A percentile compares a stretch with the other conserved stretches of the same genome.
Conservation (phyloP, 2,888 invertebrate species). For the Dione vanillae region DNA sequence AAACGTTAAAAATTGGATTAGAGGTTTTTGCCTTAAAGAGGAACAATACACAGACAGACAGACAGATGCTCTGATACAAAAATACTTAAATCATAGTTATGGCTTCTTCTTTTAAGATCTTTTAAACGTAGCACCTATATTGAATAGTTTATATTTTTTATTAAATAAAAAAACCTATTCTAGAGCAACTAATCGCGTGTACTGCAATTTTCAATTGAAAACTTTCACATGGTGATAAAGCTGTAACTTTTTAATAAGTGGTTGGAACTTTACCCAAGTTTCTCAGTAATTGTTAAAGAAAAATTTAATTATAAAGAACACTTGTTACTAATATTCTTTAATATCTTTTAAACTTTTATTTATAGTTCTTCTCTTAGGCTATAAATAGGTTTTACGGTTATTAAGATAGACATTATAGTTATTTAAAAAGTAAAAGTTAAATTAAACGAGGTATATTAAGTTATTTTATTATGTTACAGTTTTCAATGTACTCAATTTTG, state of each 20-base stretch:
- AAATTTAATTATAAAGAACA: slow-evolving; percentile 15
- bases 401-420: background rate
- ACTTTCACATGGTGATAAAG: slow-evolving; percentile 15
- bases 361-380: background rate
- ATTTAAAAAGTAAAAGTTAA: background rate
- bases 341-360: slow-evolving; percentile 18
- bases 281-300: slow-evolving; percentile 1
- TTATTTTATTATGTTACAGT: no score
- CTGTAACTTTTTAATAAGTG: slow-evolving; percentile 23
- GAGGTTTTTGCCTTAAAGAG: no score
- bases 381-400: slow-evolving; percentile 6
- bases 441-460: no score
- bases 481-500: no score
- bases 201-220: slow-evolving; percentile 5
- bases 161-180: background rate
- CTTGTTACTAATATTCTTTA: background rate
- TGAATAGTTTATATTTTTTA: no score
- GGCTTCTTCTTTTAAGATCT: no score
- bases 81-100: no score
- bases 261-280: slow-evolving; percentile 28
- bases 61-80: no score
- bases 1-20: no score
- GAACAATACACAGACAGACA: no score
- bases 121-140: no score
- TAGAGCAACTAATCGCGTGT: background rate